phyloP scores from a whole-genome alignment of 2,113 vertebrate genomes.

The Tyrannus savana region DNA sequence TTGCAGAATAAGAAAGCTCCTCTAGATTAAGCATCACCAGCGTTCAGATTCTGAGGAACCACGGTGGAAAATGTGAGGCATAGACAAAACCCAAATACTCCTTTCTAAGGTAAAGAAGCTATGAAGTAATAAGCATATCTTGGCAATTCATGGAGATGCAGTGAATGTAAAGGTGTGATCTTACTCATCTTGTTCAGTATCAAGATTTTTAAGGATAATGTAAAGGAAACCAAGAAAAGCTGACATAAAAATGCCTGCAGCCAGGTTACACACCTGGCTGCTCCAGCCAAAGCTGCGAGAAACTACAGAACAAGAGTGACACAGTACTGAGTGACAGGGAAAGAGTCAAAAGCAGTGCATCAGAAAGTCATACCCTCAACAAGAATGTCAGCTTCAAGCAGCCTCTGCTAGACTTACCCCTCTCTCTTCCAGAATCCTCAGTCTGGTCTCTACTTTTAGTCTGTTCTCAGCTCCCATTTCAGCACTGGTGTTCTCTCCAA shows the following conservation, averaged over 20 bases:
- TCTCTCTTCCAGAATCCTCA: conserved; percentile 91
- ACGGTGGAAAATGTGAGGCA: fast-evolving
- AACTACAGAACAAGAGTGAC: background rate
- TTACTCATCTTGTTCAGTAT: background rate
- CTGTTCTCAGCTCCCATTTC: conserved; percentile 94
- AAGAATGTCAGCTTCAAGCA: background rate
- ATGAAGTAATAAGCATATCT: background rate
- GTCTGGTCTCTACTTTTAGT: conserved; percentile 89
- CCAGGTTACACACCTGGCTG: background rate
- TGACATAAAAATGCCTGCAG: background rate
- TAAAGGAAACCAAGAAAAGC: background rate
- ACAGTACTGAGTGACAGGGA: background rate
- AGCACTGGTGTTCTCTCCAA: conserved; percentile 91
- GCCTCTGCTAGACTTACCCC: conserved; percentile 78
- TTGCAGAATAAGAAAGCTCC: background rate
- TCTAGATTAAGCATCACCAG: background rate
- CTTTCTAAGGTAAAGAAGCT: background rate
- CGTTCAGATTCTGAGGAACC: background rate
- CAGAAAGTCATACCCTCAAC: background rate
- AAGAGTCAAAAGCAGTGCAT: background rate
- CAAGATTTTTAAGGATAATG: background rate
- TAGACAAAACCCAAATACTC: background rate
- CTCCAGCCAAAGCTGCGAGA: background rate
- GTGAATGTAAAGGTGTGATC: background rate
- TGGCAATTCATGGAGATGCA: background rate